phyloP scores from a whole-genome alignment of 2,797 vertebrate species.

The Syngnathus rostellatus region DNA sequence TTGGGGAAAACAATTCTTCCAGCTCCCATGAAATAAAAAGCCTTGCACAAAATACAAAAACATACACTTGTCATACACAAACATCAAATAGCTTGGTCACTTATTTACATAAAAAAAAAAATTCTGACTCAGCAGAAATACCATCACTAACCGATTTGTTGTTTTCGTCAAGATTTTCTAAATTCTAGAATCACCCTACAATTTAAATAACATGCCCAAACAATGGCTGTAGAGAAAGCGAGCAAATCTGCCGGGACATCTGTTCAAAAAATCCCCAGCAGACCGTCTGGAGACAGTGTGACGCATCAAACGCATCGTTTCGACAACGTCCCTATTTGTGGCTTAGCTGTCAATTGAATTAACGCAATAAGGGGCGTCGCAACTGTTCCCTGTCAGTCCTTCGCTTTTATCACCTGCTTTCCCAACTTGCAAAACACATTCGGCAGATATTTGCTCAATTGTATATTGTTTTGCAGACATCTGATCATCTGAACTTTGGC shows the following conservation, averaged over 20 bases:
- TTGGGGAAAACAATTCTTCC: neutral
- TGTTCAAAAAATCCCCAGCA: conserved; percentile 46
- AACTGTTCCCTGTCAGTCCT: conserved; percentile 43
- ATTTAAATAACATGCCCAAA: neutral
- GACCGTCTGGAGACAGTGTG: conserved; percentile 55
- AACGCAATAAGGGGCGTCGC: conserved; percentile 58
- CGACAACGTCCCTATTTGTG: conserved; percentile 36
- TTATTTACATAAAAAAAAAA: too few relatives aligned
- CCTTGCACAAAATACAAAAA: too few relatives aligned
- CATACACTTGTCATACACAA: neutral
- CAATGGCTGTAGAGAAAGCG: conserved; percentile 20
- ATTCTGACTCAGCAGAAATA: too few relatives aligned
- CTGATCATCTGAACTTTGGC: too few relatives aligned
- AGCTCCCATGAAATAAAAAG: neutral
- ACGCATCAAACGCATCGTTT: conserved; percentile 48
- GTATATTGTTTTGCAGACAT: too few relatives aligned
- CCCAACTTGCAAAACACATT: conserved; percentile 20
- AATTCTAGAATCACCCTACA: neutral
- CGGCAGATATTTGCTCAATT: neutral
- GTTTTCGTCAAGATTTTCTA: neutral
- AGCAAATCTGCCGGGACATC: conserved; percentile 43
- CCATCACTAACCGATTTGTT: too few relatives aligned
- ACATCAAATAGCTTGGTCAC: neutral
- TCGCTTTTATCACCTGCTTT: conserved; percentile 49
- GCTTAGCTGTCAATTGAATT: conserved; percentile 64